Base-by-base conservation (phyloP, 1,140 invertebrate genomes). In the Drosophila mojavensis region DNA sequence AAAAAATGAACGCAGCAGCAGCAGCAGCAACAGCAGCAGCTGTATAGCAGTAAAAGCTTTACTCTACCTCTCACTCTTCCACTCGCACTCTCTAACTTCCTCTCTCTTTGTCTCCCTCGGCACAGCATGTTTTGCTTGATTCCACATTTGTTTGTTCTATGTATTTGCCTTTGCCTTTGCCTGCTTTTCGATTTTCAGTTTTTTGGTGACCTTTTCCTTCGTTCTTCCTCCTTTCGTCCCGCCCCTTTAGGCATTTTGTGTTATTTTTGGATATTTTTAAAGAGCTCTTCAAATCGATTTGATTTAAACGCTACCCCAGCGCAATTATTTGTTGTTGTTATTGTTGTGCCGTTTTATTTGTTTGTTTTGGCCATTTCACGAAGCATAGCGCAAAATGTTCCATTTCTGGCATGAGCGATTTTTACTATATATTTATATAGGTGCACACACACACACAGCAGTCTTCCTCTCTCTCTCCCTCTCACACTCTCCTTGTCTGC, bases 91-190 rank as follows among this genome's bases (percentile, higher is more conserved):
- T 7, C 30, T 5, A 3, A 28, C 28, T 9, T 9, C 33, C 33
- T 9, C 43, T 47, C 26, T 9, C n/a, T 60, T 0, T 30, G 60
- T 78, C 11, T 7, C 10, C 36, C 11, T 39, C 36, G 43, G 15
- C 9, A 39, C 48, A 55, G 33, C 56, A 24, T n/a, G 45, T 50
- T 85, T 85, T 85, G 83, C 84, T 84, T 89, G 84, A 89, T 89
- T 89, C 85, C 78, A 90, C 85, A 89, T 89, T 89, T 89, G 84
- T 89, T 89, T 89, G 84, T 89, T 75, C 85, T 81, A 75, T 89
- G 78, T 81, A 89, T 89, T 90, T 90, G 80, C 70, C 69, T 79
- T 90, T 90, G 80, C 70, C 69, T 79, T 84, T 70, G 75, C 68
- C 74, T 81, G 72, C 86, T 75, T 85, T 78, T 89, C 80, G 73